Base-by-base conservation (phyloP, 2,113 vertebrate genomes). In the Rana temporaria region DNA sequence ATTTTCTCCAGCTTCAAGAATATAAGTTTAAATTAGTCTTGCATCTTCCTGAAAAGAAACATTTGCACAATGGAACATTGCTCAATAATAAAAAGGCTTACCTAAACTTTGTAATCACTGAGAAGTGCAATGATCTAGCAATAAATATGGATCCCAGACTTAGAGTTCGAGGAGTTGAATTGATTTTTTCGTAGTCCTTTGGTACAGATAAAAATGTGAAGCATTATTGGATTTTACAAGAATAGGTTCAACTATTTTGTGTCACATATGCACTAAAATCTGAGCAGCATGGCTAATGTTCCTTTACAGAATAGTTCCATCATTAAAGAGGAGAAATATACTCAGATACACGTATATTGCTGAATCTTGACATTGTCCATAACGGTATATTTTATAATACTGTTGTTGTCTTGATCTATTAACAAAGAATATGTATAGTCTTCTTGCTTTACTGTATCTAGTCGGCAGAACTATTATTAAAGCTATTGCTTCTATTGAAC, bases 141-240 rank as follows among this genome's bases (percentile, higher is more conserved):
- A 66, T 74, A 82, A 82, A 73, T 80, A 80, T 80, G 67, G 78
- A 80, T 82, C 69, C 56, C 57, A 62, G 70, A n/a, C 62, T 55
- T 67, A 74, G 26, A 74, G 15, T 57, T 74, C 34, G 48, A 57
- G 63, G 48, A 56, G 48, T 24, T 82, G 52, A 55, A 82, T 82
- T 67, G 80, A 82, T 82, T 72, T 26, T 14, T 22, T n/a, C 24
- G 34, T 34, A 57, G 69, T 74, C 80, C 80, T 82, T 82, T 74
- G 62, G 66, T 82, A 74, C 80, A 66, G 79, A 73, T 81, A 73
- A 55, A 48, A 73, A 65, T 73, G 55, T 60, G 6, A 26, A 64
- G 59, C 38, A 26, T 62, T 81, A 81, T 81, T 73, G 79, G 59
- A 81, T 81, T 81, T 62, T 17, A 42, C 55, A 71, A 80, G 34